Conservation (phyloP, 1,140 invertebrate species). For the Aphaenogaster floridana region DNA sequence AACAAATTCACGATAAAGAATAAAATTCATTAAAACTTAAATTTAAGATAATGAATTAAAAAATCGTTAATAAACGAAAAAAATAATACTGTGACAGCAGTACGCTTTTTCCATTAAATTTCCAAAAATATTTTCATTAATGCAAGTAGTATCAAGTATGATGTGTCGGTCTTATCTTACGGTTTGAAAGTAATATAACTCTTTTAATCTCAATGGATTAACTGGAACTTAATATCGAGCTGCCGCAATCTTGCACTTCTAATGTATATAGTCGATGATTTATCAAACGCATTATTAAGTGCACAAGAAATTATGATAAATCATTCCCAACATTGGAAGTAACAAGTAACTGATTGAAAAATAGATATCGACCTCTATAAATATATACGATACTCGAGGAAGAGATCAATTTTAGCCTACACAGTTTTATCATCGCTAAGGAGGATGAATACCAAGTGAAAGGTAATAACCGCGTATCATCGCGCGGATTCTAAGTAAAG, state of each 20-base stretch:
- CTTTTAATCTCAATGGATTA: background rate
- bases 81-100: background rate
- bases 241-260: slow-evolving; percentile 21
- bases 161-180: background rate
- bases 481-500: slow-evolving; percentile 42
- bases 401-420: slow-evolving; percentile 47
- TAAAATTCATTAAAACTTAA: background rate
- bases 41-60: background rate
- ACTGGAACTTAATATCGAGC: slow-evolving; percentile 42
- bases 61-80: background rate
- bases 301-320: slow-evolving; percentile 40
- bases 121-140: background rate
- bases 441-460: slow-evolving; percentile 58
- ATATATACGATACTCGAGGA: slow-evolving; percentile 42
- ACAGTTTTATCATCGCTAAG: slow-evolving; percentile 48
- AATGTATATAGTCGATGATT: slow-evolving; percentile 22
- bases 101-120: background rate
- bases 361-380: slow-evolving; percentile 41
- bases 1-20: background rate
- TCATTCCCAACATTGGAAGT: slow-evolving; percentile 33
- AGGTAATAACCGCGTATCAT: slow-evolving; percentile 55
- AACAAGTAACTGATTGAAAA: slow-evolving; percentile 51
- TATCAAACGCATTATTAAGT: slow-evolving; percentile 22
- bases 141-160: background rate
- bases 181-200: slow-evolving; percentile 7